Conservation (phyloP, 2,113 vertebrate species). For the Saguinus midas region DNA sequence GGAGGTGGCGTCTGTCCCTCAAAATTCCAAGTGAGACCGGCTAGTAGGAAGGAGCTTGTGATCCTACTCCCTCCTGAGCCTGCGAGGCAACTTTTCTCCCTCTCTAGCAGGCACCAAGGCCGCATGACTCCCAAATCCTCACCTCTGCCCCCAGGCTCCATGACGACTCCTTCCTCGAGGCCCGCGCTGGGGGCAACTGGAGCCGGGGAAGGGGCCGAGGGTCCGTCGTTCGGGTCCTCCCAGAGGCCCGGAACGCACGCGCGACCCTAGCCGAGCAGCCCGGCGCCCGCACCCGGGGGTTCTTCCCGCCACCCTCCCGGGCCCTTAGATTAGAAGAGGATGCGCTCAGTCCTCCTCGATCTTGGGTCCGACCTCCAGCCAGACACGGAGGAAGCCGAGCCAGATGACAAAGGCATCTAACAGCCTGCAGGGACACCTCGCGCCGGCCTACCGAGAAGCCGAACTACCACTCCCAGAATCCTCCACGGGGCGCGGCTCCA, state of each 20-base stretch:
- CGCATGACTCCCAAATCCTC: constrained; percentile 8
- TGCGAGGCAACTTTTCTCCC: neutral
- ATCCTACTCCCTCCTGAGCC: neutral
- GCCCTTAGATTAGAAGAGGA: neutral
- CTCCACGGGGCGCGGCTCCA: neutral
- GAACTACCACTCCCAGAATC: constrained; percentile 73
- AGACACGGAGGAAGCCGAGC: fast-evolving
- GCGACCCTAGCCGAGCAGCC: neutral
- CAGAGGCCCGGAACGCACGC: neutral
- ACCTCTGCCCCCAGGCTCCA: constrained; percentile 57
- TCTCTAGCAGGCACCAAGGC: neutral
- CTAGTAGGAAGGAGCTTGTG: neutral
- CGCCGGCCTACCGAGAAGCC: fast-evolving
- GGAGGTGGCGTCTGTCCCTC: neutral
- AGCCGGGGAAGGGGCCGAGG: neutral
- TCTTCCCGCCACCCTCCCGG: neutral
- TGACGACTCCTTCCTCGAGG: neutral
- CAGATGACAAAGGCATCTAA: neutral
- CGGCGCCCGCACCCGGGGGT: neutral
- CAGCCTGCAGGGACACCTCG: fast-evolving
- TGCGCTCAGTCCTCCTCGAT: neutral
- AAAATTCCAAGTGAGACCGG: neutral
- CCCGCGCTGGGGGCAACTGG: neutral
- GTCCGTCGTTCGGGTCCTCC: neutral
- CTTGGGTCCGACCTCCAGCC: neutral